Conservation (phyloP, 2,113 vertebrate species). For the Chaetura pelagica region DNA sequence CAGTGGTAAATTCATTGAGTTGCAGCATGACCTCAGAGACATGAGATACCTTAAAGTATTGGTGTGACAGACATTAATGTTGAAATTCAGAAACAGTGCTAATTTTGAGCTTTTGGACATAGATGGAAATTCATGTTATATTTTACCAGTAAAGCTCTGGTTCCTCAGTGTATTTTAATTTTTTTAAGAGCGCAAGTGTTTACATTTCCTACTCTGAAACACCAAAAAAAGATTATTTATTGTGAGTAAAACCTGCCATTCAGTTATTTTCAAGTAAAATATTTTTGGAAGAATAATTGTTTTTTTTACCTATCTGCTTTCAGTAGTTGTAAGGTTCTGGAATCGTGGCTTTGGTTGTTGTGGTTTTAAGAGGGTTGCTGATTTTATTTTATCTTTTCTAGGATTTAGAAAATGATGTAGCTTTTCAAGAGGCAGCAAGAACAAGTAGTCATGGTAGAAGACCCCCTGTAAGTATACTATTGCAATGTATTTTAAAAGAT, state of each 20-base stretch:
- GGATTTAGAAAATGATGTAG: conserved; percentile 93
- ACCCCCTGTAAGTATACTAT: conserved; percentile 89
- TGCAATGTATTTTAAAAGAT: too few relatives aligned
- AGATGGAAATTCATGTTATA: background rate
- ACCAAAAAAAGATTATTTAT: background rate
- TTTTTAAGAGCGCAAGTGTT: background rate
- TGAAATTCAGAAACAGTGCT: background rate
- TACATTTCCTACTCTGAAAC: background rate
- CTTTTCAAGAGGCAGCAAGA: conserved; percentile 91
- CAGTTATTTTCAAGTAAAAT: background rate
- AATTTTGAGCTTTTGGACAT: background rate
- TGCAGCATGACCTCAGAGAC: background rate
- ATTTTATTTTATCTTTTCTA: conserved; percentile 58
- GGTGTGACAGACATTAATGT: background rate
- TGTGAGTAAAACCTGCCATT: background rate
- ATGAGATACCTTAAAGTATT: background rate
- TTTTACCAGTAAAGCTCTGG: background rate
- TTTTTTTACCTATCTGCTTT: background rate
- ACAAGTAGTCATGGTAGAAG: conserved; percentile 96
- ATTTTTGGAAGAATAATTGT: background rate
- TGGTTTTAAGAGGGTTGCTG: background rate
- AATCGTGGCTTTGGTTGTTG: background rate
- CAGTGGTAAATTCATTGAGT: background rate
- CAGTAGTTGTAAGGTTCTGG: background rate
- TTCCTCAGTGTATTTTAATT: background rate